Evolutionary conservation across 2,797 vertebrate species (phyloP).

Genomic region (Enteromius argenteus): DNA sequence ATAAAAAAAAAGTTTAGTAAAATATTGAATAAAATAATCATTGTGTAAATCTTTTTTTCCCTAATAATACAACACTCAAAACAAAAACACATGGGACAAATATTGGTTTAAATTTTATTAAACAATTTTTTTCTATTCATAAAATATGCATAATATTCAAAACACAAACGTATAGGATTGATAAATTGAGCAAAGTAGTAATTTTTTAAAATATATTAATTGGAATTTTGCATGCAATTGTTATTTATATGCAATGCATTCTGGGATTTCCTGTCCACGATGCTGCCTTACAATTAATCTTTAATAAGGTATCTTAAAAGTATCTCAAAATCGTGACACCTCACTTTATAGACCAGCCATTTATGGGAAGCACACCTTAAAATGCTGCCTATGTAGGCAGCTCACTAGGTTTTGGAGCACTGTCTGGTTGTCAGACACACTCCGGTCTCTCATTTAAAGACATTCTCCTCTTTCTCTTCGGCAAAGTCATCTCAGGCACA

Average conservation of each 20-base stretch:
- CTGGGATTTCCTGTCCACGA: too few relatives aligned
- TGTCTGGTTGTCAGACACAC: neutral
- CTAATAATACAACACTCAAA: neutral
- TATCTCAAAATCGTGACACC: too few relatives aligned
- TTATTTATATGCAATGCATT: neutral
- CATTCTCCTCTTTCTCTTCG: constrained; percentile 7
- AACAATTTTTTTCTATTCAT: neutral
- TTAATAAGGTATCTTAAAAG: neutral
- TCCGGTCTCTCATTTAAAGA: neutral
- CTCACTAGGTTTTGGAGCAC: neutral
- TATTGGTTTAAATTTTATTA: neutral
- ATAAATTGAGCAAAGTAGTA: neutral
- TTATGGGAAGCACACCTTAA: neutral
- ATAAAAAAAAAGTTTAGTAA: too few relatives aligned
- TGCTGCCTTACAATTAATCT: neutral
- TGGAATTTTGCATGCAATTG: neutral
- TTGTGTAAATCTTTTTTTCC: too few relatives aligned
- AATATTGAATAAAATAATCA: neutral
- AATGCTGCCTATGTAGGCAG: neutral
- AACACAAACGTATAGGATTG: neutral
- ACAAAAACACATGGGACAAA: neutral
- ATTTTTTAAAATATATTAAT: neutral
- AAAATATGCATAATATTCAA: neutral
- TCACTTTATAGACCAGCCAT: neutral
- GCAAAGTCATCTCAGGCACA: constrained; percentile 28